Conservation (phyloP, 2,888 invertebrate species). For the Exephanes ischioxanthus region DNA sequence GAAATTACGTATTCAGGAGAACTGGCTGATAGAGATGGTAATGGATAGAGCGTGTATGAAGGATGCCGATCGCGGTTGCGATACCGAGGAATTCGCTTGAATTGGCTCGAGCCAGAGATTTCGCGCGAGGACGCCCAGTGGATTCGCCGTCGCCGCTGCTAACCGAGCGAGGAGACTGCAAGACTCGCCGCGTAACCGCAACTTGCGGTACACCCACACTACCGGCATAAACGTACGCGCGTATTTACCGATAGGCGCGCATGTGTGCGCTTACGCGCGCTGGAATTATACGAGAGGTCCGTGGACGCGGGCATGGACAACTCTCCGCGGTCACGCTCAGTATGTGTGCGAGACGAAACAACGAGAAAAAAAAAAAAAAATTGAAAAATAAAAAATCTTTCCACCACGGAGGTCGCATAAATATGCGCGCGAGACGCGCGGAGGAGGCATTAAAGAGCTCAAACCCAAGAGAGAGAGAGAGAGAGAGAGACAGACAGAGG, state of each 20-base stretch:
- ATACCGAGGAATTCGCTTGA: slow-evolving; percentile 54
- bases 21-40: neutral
- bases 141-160: slow-evolving; percentile 53
- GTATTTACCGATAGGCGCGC: neutral
- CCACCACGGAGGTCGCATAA: slow-evolving; percentile 48
- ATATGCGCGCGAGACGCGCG: slow-evolving; percentile 46
- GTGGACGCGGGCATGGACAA: slow-evolving; percentile 15
- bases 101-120: slow-evolving; percentile 52
- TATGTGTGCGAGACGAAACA: neutral
- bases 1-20: slow-evolving; percentile 35
- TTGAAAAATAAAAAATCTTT: neutral
- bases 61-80: slow-evolving; percentile 42
- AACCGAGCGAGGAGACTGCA: slow-evolving; percentile 46
- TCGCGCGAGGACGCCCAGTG: slow-evolving; percentile 64
- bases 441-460: slow-evolving; percentile 50
- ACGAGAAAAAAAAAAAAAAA: neutral
- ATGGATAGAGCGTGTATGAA: slow-evolving; percentile 34
- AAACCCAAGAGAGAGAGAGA: neutral
- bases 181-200: slow-evolving; percentile 59
- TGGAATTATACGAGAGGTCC: slow-evolving; percentile 3
- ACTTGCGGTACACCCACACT: slow-evolving; percentile 51
- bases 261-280: neutral
- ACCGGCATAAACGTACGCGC: slow-evolving; percentile 17
- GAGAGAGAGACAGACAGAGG: slow-evolving; percentile 3
- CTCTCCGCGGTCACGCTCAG: neutral